phyloP scores from a whole-genome alignment of 2,888 invertebrate genomes.

The Quadriops clusia region DNA sequence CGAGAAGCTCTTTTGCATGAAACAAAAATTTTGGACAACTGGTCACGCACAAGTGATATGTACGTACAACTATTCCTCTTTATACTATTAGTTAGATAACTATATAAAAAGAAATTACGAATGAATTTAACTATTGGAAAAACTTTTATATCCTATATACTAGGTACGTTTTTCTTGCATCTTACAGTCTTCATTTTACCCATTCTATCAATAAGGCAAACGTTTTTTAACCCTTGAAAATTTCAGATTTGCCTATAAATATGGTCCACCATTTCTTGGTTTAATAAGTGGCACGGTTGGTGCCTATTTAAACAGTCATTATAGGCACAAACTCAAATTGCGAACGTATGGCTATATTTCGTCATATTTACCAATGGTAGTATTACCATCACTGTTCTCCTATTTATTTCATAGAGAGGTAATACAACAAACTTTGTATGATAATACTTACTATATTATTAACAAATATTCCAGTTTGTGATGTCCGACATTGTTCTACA shows the following conservation, averaged over 20 bases:
- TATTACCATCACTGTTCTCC: constrained; percentile 47
- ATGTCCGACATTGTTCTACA: constrained; percentile 46
- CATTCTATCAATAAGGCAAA: no score
- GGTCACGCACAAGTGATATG: constrained; percentile 50
- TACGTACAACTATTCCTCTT: constrained; percentile 37
- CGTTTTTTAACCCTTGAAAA: no score
- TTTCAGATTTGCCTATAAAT: constrained; percentile 42
- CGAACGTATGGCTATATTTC: constrained; percentile 45
- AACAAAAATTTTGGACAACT: constrained; percentile 44
- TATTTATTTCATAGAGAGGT: constrained; percentile 47
- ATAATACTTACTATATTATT: no score
- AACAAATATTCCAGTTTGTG: constrained; percentile 38
- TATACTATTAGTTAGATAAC: no score
- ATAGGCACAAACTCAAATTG: constrained; percentile 49
- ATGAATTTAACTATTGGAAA: no score
- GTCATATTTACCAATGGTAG: constrained; percentile 48
- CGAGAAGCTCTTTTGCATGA: constrained; percentile 48
- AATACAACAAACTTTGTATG: no score
- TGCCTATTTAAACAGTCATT: constrained; percentile 49
- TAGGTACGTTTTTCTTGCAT: no score
- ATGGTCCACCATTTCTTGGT: constrained; percentile 42
- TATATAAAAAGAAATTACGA: no score
- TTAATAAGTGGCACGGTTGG: constrained; percentile 42
- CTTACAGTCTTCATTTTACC: no score
- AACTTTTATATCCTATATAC: no score